phyloP scores from a whole-genome alignment of 2,888 invertebrate genomes.

The Pristionchus fissidentatus region DNA sequence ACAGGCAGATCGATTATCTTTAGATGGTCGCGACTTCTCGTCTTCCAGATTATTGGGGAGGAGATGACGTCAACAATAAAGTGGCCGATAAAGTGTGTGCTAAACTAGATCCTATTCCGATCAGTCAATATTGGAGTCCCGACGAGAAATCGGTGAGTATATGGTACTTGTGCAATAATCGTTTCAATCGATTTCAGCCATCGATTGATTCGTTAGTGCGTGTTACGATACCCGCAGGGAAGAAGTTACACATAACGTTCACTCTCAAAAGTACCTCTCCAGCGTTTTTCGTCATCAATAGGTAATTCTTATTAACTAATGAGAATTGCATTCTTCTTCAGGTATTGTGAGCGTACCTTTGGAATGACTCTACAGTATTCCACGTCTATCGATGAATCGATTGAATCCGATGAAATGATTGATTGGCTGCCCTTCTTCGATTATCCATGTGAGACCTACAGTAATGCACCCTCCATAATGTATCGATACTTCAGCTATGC shows the following conservation, averaged over 20 bases:
- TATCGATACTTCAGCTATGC: conserved; percentile 57
- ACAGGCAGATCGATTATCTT: not conserved
- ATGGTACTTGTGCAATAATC: not conserved
- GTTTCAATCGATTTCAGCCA: not conserved
- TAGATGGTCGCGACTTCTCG: conserved; percentile 17
- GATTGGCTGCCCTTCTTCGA: conserved; percentile 45
- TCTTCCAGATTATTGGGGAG: conserved; percentile 39
- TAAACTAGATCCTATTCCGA: conserved; percentile 59
- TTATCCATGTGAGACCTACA: conserved; percentile 17
- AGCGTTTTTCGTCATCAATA: conserved; percentile 40
- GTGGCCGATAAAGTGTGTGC: conserved; percentile 14
- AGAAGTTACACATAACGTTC: conserved; percentile 44
- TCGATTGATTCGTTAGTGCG: not conserved
- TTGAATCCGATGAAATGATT: not conserved
- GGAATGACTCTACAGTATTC: conserved; percentile 53
- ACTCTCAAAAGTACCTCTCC: conserved; percentile 39
- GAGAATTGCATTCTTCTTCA: not conserved
- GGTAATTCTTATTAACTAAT: not conserved
- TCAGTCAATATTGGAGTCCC: conserved; percentile 64
- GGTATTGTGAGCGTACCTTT: conserved; percentile 67
- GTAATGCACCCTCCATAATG: not conserved
- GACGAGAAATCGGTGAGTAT: not conserved
- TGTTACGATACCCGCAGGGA: conserved; percentile 60
- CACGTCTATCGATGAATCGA: not conserved
- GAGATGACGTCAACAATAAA: not conserved